phyloP scores from a whole-genome alignment of 2,113 vertebrate genomes.

The Struthio camelus region DNA sequence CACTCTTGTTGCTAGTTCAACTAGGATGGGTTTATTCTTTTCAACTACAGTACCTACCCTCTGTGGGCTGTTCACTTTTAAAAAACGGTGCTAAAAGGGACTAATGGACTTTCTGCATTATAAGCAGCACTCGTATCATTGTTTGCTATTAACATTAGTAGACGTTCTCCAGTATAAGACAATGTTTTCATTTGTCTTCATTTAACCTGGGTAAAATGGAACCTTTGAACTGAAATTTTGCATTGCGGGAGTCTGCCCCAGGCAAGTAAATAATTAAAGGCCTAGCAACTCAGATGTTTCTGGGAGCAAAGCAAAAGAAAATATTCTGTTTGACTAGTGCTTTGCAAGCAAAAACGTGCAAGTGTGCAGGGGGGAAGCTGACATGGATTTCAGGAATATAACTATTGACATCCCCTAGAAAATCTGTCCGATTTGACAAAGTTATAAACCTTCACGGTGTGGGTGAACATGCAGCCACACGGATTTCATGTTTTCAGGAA shows the following conservation, averaged over 20 bases:
- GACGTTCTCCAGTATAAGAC: not conserved
- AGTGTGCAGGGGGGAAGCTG: not conserved
- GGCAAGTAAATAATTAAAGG: not conserved
- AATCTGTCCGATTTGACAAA: not conserved
- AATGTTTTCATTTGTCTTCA: not conserved
- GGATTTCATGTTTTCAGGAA: not conserved
- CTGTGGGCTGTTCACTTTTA: not conserved
- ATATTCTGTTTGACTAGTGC: not conserved
- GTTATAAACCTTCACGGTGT: not conserved
- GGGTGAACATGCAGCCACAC: not conserved
- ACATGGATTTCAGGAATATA: not conserved
- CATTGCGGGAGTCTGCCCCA: rapidly evolving
- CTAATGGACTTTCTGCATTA: not conserved
- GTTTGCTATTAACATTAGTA: not conserved
- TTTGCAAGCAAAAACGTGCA: not conserved
- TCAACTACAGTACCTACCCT: not conserved
- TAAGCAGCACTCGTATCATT: not conserved
- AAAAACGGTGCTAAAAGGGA: not conserved
- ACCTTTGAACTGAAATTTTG: not conserved
- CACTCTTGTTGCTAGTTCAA: not conserved
- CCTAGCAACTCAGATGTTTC: not conserved
- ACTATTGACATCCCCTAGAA: not conserved
- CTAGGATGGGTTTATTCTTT: not conserved
- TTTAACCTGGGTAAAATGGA: not conserved
- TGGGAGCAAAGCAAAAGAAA: not conserved